Conservation (phyloP, 1,140 invertebrate species). For the Zaprionus africanus region DNA sequence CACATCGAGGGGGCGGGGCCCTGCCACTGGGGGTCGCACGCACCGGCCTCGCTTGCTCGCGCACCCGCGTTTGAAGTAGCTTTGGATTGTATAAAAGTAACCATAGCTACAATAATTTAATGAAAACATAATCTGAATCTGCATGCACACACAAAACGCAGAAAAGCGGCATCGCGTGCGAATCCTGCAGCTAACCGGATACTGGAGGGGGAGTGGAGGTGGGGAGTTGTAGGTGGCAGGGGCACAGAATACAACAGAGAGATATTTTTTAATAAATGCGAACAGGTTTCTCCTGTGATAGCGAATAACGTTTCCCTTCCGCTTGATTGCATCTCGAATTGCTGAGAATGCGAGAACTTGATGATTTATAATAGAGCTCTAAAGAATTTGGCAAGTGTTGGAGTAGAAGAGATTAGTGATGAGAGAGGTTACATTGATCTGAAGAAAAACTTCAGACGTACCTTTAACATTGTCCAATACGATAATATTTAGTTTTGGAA, state of each 20-base stretch:
- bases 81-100: conserved; percentile 82
- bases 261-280: conserved; percentile 65
- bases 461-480: background rate
- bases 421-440: background rate
- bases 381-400: background rate
- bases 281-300: conserved; percentile 41
- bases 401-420: background rate
- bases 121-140: conserved; percentile 83
- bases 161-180: conserved; percentile 43
- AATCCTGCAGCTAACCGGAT: conserved; percentile 17
- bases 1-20: conserved; percentile 9
- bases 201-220: background rate
- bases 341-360: background rate
- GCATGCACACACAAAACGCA: conserved; percentile 52
- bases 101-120: conserved; percentile 83
- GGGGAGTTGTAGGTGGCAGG: background rate
- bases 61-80: conserved; percentile 75
- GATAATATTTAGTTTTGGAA: too few species aligned
- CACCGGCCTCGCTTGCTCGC: conserved; percentile 57
- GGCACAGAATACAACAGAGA: conserved; percentile 1
- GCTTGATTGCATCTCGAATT: conserved; percentile 43
- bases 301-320: conserved; percentile 38
- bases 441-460: background rate
- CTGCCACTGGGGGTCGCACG: conserved; percentile 42
- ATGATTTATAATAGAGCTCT: background rate